Conservation (phyloP, 2,113 vertebrate genomes). For the Delphinus delphis region DNA sequence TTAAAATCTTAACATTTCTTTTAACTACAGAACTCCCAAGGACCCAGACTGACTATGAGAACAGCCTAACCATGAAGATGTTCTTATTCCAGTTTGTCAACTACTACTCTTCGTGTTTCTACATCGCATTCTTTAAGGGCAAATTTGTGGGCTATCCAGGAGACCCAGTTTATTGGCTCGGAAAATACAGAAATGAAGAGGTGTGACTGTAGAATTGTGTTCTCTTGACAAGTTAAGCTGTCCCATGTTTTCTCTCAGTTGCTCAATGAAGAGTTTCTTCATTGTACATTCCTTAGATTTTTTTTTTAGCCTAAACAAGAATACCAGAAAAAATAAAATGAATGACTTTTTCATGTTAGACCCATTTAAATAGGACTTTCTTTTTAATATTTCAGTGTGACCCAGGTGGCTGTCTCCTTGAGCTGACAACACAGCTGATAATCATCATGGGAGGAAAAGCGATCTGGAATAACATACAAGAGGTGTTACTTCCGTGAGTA, state of each 20-base stretch:
- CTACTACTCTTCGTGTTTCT: constrained; percentile 97
- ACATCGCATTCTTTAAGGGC: constrained; percentile 96
- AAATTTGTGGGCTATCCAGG: constrained; percentile 93
- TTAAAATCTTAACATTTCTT: background rate
- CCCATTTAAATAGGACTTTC: background rate
- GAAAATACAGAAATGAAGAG: constrained; percentile 94
- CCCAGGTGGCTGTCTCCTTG: constrained; percentile 94
- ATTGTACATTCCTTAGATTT: background rate
- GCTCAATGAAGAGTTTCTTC: background rate
- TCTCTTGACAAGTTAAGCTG: background rate
- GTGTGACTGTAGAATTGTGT: constrained; percentile 73
- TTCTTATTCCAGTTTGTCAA: constrained; percentile 98
- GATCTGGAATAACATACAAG: constrained; percentile 97
- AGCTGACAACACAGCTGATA: constrained; percentile 93
- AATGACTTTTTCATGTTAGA: background rate
- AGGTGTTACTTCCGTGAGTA: constrained; percentile 95
- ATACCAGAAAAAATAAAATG: constrained; percentile 38
- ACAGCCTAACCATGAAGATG: constrained; percentile 97
- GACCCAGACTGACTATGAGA: constrained; percentile 95
- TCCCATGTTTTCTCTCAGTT: background rate
- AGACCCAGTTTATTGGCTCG: constrained; percentile 90
- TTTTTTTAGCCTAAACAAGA: constrained; percentile 30
- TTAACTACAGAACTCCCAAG: constrained; percentile 90
- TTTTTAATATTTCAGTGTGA: constrained; percentile 88
- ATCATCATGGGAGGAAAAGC: constrained; percentile 97